These are phyloP conservation scores for Pararge aegeria DNA, from an alignment of 1,140 invertebrate species.

Conservation along the genomic window DNA sequence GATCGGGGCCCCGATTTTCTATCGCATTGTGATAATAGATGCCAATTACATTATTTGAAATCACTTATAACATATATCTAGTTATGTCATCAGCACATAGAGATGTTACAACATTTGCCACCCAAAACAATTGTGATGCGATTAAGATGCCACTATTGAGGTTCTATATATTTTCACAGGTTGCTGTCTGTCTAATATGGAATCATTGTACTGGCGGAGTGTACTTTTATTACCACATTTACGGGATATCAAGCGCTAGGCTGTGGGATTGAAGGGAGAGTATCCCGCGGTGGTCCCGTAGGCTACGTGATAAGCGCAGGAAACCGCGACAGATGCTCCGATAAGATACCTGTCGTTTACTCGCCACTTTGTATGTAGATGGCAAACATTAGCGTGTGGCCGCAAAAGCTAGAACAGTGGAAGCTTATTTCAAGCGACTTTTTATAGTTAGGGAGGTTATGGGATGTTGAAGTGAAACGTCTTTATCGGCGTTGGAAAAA, in stretches of 20 bases:
- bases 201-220: not conserved
- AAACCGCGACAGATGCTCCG: constrained; percentile 26
- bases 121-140: too few relatives aligned
- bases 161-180: too few relatives aligned
- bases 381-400: constrained; percentile 31
- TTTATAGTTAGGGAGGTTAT: not conserved
- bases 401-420: constrained; percentile 4
- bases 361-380: constrained; percentile 29
- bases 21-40: too few relatives aligned
- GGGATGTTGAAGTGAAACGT: too few relatives aligned
- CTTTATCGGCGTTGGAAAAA: too few relatives aligned
- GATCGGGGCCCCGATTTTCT: too few relatives aligned
- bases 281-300: not conserved
- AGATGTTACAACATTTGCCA: too few relatives aligned
- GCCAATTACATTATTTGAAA: too few relatives aligned
- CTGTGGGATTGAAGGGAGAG: constrained; percentile 14
- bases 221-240: not conserved
- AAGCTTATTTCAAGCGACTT: not conserved
- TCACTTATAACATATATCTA: too few relatives aligned
- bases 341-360: constrained; percentile 25
- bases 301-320: constrained; percentile 29
- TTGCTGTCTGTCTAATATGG: too few relatives aligned
- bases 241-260: constrained; percentile 20
- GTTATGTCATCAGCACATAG: too few relatives aligned
- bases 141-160: too few relatives aligned